Evolutionary conservation across 2,888 invertebrate species (phyloP).

Genomic region (Drosophila diplacantha): DNA sequence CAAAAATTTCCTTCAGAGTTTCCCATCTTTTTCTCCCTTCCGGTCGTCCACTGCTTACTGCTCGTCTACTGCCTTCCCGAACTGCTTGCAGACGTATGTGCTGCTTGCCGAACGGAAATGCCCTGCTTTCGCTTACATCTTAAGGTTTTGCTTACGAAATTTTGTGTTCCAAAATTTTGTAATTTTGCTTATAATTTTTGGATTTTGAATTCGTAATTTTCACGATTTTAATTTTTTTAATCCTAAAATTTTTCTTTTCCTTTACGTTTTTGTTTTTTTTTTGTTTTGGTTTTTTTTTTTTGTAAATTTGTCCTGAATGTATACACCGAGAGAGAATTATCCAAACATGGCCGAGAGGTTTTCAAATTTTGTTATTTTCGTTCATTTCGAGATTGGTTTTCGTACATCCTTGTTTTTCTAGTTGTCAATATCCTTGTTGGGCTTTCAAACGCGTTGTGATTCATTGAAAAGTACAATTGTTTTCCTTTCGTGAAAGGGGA

Average conservation of each 20-base stretch:
- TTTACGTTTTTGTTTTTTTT: conserved; percentile 52
- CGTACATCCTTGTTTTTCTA: conserved; percentile 42
- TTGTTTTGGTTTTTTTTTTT: conserved; percentile 52
- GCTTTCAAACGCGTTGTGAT: conserved; percentile 59
- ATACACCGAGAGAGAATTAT: conserved; percentile 77
- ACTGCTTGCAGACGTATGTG: conserved; percentile 37
- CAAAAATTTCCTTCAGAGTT: conserved; percentile 71
- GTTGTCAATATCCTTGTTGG: conserved; percentile 39
- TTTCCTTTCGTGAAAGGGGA: conserved; percentile 38
- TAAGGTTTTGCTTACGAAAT: conserved; percentile 70
- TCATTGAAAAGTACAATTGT: conserved; percentile 60
- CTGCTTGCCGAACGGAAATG: conserved; percentile 27
- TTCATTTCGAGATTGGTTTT: conserved; percentile 52
- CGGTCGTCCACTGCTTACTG: conserved; percentile 24
- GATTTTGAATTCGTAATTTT: conserved; percentile 58
- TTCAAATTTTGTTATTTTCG: conserved; percentile 65
- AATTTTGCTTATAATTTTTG: conserved; percentile 70
- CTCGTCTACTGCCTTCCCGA: conserved; percentile 47
- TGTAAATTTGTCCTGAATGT: conserved; percentile 74
- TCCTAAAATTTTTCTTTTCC: conserved; percentile 57
- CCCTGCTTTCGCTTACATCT: conserved; percentile 56
- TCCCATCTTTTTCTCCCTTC: conserved; percentile 38
- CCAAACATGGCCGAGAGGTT: conserved; percentile 77
- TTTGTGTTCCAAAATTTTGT: conserved; percentile 73
- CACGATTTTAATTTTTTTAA: conserved; percentile 40